Conservation (phyloP, 2,113 vertebrate species). For the Ardeotis arabs region DNA sequence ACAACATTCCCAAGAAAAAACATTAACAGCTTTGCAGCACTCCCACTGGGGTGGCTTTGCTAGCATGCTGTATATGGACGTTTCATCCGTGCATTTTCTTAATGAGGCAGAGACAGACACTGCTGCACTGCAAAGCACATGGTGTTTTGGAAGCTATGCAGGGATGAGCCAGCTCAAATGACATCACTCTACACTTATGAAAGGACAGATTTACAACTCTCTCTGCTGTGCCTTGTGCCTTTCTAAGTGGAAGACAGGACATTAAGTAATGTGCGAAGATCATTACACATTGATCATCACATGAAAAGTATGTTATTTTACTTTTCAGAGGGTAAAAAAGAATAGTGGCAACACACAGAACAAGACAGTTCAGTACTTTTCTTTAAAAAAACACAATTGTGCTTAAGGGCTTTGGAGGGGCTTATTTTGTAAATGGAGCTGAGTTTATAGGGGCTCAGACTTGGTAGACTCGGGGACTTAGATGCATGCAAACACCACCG, state of each 20-base stretch:
- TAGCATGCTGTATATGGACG: rapidly evolving
- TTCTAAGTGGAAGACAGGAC: background rate
- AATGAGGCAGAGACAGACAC: background rate
- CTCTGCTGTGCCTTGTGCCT: background rate
- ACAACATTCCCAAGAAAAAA: background rate
- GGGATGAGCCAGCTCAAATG: background rate
- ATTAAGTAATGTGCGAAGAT: background rate
- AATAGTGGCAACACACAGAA: background rate
- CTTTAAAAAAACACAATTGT: background rate
- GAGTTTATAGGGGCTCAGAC: background rate
- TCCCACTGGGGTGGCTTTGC: background rate
- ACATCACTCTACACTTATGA: background rate
- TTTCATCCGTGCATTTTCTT: background rate
- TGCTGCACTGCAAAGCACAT: background rate
- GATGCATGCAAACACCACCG: background rate
- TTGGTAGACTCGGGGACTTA: background rate
- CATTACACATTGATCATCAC: background rate
- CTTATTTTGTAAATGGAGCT: background rate
- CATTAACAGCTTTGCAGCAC: background rate
- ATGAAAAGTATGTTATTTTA: background rate
- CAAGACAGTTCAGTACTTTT: background rate
- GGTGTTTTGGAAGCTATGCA: background rate
- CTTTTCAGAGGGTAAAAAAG: background rate
- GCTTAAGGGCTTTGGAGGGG: background rate
- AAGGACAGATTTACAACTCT: constrained; percentile 3